These are phyloP conservation scores for Tamandua tetradactyla DNA, from an alignment of 2,797 vertebrate genomes.

Conservation along the genomic window DNA sequence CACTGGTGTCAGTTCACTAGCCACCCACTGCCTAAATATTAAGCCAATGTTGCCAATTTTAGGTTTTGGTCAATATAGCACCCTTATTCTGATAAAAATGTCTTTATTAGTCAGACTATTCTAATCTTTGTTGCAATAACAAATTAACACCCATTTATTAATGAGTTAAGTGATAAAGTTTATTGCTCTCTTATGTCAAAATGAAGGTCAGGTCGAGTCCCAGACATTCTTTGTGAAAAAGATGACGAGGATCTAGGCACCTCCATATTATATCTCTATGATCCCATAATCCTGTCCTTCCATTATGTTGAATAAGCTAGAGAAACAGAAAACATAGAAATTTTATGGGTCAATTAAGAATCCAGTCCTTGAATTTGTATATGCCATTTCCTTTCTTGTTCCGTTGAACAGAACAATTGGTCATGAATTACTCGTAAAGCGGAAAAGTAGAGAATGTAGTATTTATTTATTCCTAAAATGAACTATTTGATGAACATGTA, in stretches of 20 bases:
- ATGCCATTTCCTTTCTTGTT: neutral
- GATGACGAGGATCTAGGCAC: neutral
- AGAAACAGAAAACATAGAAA: neutral
- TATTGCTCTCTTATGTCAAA: neutral
- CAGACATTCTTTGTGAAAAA: neutral
- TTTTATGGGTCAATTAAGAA: neutral
- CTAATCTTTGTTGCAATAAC: neutral
- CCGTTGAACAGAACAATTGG: neutral
- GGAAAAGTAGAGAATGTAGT: neutral
- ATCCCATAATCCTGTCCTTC: neutral
- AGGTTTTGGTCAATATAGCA: neutral
- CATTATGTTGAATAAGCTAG: neutral
- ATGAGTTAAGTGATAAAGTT: neutral
- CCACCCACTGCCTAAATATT: neutral
- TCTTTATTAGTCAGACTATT: neutral
- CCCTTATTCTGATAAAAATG: neutral
- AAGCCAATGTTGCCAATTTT: neutral
- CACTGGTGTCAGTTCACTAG: neutral
- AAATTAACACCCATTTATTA: neutral
- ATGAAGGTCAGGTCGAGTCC: rapidly evolving
- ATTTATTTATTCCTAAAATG: neutral
- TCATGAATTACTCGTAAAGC: neutral
- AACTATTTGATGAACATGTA: neutral
- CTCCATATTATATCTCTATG: neutral
- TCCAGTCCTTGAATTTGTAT: neutral